phyloP scores from a whole-genome alignment of 1,140 invertebrate species.

The Ceratoteleas bidentatus region DNA sequence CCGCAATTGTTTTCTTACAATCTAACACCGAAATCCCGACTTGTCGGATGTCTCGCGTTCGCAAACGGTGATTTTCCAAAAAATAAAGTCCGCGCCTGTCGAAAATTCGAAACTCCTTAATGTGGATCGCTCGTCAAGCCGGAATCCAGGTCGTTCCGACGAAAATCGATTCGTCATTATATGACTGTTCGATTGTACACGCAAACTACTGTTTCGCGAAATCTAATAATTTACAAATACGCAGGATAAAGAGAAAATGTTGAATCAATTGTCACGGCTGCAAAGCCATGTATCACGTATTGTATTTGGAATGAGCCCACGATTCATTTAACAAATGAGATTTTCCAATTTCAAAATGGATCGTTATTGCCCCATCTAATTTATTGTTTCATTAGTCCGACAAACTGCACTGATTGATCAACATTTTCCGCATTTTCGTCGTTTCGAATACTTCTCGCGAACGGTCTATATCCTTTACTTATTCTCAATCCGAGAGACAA shows the following conservation, averaged over 20 bases:
- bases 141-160: no score
- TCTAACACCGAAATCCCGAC: neutral
- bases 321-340: slow-evolving; percentile 24
- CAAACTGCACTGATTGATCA: slow-evolving; percentile 12
- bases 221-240: slow-evolving; percentile 19
- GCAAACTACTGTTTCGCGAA: neutral
- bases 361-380: slow-evolving; percentile 4
- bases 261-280: neutral
- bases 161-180: no score
- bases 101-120: no score
- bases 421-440: slow-evolving; percentile 31
- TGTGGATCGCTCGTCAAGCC: no score
- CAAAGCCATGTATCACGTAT: slow-evolving; percentile 15
- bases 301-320: neutral
- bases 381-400: slow-evolving; percentile 20
- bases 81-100: no score
- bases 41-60: no score
- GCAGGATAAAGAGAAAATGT: neutral
- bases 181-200: no score
- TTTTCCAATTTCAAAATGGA: slow-evolving; percentile 26
- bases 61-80: no score
- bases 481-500: neutral
- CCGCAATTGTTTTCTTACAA: slow-evolving; percentile 12
- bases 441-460: slow-evolving; percentile 5
- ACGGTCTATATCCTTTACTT: slow-evolving; percentile 19